Evolutionary conservation across 2,113 vertebrate species (phyloP).

Genomic region (Syngnathus typhle): DNA sequence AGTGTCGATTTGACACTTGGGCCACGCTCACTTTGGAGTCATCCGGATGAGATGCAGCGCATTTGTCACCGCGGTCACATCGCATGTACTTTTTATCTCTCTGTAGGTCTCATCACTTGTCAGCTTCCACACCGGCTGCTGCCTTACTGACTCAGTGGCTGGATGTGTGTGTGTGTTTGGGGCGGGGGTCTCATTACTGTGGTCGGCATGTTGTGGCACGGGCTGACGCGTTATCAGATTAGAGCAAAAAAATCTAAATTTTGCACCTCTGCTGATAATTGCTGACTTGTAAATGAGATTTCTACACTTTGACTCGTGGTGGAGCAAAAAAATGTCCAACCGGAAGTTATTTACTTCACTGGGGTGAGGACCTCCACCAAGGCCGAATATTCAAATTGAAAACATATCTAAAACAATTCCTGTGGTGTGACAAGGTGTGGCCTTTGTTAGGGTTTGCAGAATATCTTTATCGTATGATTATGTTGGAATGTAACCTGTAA

Average conservation of each 20-base stretch:
- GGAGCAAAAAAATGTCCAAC: neutral
- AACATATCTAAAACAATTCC: too few relatives aligned
- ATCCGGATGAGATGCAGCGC: constrained; percentile 31
- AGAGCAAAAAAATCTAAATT: neutral
- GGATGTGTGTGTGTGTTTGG: too few relatives aligned
- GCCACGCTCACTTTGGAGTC: constrained; percentile 35
- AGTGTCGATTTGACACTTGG: constrained; percentile 23
- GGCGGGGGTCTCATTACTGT: constrained; percentile 8
- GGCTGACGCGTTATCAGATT: constrained; percentile 5
- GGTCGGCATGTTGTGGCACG: neutral
- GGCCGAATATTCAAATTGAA: neutral
- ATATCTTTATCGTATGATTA: too few relatives aligned
- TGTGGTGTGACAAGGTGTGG: too few relatives aligned
- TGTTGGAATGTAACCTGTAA: too few relatives aligned
- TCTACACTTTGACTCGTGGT: neutral
- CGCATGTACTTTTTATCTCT: constrained; percentile 35
- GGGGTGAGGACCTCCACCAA: neutral
- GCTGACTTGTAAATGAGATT: neutral
- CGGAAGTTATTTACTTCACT: neutral
- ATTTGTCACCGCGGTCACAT: constrained; percentile 47
- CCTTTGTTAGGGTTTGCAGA: too few relatives aligned
- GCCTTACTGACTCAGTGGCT: constrained; percentile 1
- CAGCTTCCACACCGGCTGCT: constrained; percentile 3
- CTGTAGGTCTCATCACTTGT: constrained; percentile 11
- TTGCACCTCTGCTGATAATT: neutral